Conservation (phyloP, 2,797 vertebrate genomes). For the Silurus aristotelis region DNA sequence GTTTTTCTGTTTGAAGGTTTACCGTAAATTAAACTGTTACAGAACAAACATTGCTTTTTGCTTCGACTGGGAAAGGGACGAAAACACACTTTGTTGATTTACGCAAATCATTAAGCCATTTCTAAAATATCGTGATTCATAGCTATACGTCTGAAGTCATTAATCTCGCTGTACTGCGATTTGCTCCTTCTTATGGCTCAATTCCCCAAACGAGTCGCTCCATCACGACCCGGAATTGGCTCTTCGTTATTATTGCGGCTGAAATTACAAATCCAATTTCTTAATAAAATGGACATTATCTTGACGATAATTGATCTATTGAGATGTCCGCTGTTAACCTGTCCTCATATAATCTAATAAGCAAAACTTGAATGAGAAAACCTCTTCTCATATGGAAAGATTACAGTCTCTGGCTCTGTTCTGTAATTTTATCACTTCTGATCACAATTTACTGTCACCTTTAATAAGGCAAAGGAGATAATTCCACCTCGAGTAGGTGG, state of each 20-base stretch:
- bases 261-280: constrained; percentile 25
- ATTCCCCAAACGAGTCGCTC: constrained; percentile 28
- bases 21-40: constrained; percentile 17
- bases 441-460: background rate
- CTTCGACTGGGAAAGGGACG: constrained; percentile 13
- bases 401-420: background rate
- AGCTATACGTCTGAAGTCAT: constrained; percentile 35
- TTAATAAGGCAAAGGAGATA: background rate
- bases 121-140: constrained; percentile 39
- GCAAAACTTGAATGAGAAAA: background rate
- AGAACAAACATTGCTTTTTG: background rate
- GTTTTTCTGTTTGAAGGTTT: constrained; percentile 16
- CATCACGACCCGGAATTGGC: background rate
- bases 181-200: background rate
- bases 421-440: background rate
- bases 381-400: background rate
- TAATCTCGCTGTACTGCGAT: constrained; percentile 26
- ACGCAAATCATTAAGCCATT: constrained; percentile 35
- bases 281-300: background rate
- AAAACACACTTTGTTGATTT: constrained; percentile 35
- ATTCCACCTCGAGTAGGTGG: background rate
- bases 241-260: background rate
- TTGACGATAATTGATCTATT: too few relatives aligned
- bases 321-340: background rate
- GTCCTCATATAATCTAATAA: constrained; percentile 15